Percentiles rank a stretch among this genome's conserved stretches.
phyloP scores from a whole-genome alignment of 2,113 vertebrate genomes.

The Myanophis thanlyinensis region DNA sequence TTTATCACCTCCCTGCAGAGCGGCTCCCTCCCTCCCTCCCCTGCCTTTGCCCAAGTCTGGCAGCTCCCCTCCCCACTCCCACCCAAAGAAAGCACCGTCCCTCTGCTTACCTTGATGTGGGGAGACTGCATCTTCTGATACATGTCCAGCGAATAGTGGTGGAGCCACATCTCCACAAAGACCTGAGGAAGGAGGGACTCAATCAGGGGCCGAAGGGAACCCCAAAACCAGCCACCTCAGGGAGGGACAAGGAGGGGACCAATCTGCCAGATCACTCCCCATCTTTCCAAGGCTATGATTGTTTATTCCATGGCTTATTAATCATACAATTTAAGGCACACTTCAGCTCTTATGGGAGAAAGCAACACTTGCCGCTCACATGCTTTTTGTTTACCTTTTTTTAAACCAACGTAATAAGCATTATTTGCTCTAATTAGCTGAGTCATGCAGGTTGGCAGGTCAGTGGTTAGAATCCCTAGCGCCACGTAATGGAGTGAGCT shows the following conservation, averaged over 20 bases:
- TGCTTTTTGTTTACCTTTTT: neutral
- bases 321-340: neutral
- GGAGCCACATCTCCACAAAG: conserved; percentile 98
- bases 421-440: neutral
- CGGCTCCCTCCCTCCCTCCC: neutral
- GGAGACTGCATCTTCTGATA: conserved; percentile 98
- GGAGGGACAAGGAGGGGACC: conserved; percentile 61
- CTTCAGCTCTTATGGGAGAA: neutral
- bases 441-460: too few relatives aligned
- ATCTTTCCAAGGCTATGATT: neutral
- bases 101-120: conserved; percentile 89
- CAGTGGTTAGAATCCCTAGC: too few relatives aligned
- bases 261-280: neutral
- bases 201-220: neutral
- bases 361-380: neutral
- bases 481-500: too few relatives aligned
- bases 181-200: conserved; percentile 72
- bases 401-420: neutral
- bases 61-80: neutral
- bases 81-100: neutral
- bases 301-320: neutral
- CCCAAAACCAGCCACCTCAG: conserved; percentile 67
- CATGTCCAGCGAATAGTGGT: conserved; percentile 96
- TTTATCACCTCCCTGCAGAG: neutral
- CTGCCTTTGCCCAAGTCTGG: neutral